A percentile compares a stretch with the other conserved stretches of the same genome.
Conservation (phyloP, 2,113 vertebrate species). For the Antechinus flavipes region DNA sequence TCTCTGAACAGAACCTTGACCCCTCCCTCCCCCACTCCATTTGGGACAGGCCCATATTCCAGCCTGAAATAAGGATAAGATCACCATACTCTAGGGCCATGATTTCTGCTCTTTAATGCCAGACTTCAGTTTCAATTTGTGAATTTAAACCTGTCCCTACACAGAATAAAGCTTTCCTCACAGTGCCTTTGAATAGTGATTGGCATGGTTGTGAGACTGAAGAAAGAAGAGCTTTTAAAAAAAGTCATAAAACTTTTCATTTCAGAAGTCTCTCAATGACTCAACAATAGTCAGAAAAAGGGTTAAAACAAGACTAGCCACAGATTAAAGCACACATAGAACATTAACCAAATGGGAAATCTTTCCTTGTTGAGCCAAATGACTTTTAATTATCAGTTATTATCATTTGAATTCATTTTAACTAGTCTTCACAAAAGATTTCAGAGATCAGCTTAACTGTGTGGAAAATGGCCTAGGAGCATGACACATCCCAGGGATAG, state of each 20-base stretch:
- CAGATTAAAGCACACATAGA: slow-evolving; percentile 6
- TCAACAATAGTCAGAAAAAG: not conserved
- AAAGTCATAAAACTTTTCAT: not conserved
- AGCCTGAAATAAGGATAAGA: not conserved
- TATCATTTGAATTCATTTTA: slow-evolving; percentile 22
- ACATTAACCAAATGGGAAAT: not conserved
- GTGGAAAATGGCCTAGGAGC: not conserved
- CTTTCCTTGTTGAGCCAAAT: not conserved
- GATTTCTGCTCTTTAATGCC: not conserved
- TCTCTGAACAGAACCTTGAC: not conserved
- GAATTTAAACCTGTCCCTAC: not conserved
- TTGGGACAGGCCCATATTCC: not conserved
- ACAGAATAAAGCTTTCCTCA: slow-evolving; percentile 9
- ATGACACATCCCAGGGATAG: slow-evolving; percentile 11
- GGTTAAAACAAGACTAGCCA: not conserved
- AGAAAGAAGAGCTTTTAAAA: not conserved
- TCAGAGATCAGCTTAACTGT: not conserved
- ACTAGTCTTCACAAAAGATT: slow-evolving; percentile 35
- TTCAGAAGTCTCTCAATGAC: slow-evolving; percentile 25
- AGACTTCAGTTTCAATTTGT: not conserved
- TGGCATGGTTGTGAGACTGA: not conserved
- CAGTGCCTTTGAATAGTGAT: not conserved
- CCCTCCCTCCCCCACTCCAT: not conserved
- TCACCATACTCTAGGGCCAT: not conserved
- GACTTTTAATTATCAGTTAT: slow-evolving; percentile 31